Percentiles rank a stretch among this genome's conserved stretches.
These are phyloP conservation scores for Acrossocheilus wenchowensis DNA, from an alignment of 2,797 vertebrate species.

Conservation along the genomic window DNA sequence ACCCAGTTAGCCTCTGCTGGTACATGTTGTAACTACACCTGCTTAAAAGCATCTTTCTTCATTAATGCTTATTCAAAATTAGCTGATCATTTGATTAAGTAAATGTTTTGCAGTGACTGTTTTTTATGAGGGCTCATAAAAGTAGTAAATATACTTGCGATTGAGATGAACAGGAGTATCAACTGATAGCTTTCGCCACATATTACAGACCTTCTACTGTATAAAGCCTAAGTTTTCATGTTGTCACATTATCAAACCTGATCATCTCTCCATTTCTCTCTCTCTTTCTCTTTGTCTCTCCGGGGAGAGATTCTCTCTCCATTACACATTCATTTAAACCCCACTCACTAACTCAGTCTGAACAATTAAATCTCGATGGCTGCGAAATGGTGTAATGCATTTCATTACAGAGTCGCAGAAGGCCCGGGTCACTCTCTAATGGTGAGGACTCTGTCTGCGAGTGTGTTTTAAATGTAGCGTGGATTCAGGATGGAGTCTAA, in stretches of 20 bases:
- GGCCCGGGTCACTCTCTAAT: conserved; percentile 78
- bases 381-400: conserved; percentile 76
- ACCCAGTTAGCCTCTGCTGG: conserved; percentile 1
- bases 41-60: background rate
- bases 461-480: conserved; percentile 78
- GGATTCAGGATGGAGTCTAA: conserved; percentile 79
- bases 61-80: background rate
- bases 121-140: background rate
- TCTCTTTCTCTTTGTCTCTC: conserved; percentile 37
- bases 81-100: background rate
- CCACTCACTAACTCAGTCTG: conserved; percentile 69
- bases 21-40: background rate
- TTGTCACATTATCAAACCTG: conserved; percentile 40
- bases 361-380: conserved; percentile 79
- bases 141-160: background rate
- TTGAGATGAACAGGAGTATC: conserved; percentile 12
- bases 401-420: conserved; percentile 72
- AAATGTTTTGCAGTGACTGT: background rate
- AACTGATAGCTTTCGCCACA: background rate
- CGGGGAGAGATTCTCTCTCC: conserved; percentile 54
- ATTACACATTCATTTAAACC: conserved; percentile 58
- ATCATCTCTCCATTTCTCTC: conserved; percentile 46
- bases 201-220: background rate
- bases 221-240: background rate
- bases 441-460: conserved; percentile 78